phyloP scores from a whole-genome alignment of 2,888 invertebrate species.

The Drosophila mimetica region DNA sequence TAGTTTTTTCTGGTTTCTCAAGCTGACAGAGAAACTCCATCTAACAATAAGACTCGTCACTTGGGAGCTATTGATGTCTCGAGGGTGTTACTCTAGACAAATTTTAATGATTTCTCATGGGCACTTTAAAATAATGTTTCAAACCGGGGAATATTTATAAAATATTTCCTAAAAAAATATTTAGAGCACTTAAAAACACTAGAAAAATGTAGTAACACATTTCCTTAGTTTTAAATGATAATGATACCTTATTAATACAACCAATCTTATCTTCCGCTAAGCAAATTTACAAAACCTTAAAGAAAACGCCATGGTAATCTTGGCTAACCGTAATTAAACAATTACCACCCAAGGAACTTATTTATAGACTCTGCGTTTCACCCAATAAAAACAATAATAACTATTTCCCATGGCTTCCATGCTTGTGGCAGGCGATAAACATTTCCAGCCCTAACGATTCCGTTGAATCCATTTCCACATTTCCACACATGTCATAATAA shows the following conservation, averaged over 20 bases:
- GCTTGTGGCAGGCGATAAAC: constrained; percentile 34
- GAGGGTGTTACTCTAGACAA: constrained; percentile 7
- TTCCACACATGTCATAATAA: constrained; percentile 43
- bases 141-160: too few relatives aligned
- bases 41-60: constrained; percentile 14
- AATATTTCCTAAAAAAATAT: too few relatives aligned
- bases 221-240: too few relatives aligned
- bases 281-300: not conserved
- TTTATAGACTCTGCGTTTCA: constrained; percentile 1
- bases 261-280: not conserved
- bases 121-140: not conserved
- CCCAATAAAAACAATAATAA: constrained; percentile 26
- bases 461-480: constrained; percentile 15
- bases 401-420: constrained; percentile 14
- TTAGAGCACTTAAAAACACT: too few relatives aligned
- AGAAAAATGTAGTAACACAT: too few relatives aligned
- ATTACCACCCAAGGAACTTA: constrained; percentile 13
- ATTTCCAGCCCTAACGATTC: constrained; percentile 16
- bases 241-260: too few relatives aligned
- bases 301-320: not conserved
- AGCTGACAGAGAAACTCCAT: constrained; percentile 20
- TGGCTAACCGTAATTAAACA: not conserved
- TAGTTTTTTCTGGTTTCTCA: constrained; percentile 17
- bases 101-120: not conserved
- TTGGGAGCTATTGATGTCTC: constrained; percentile 8